Base-by-base conservation (phyloP, 2,797 vertebrate species). In the Oryzias dopingdopingensis region DNA sequence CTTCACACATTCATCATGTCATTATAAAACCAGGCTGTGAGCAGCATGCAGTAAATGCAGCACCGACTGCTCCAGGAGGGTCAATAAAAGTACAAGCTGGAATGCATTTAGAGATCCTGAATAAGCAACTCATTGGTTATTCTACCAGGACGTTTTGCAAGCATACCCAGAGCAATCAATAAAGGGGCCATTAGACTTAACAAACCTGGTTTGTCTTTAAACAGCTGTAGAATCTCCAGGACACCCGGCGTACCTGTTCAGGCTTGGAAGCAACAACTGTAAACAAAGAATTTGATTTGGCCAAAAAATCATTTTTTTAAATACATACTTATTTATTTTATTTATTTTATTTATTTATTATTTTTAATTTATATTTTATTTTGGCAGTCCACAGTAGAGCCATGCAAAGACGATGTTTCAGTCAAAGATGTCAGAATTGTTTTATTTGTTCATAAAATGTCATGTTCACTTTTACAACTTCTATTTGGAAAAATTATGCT, bases 161-260 rank as follows among this genome's bases (percentile, higher is more conserved):
- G 80, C 77, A 84, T 79, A 76, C 62, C 79, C 84, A 67, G 59
- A 50, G 74, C 82, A 86, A 90, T 92, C 90, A 86, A 92, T 92
- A 86, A 86, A 81, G 81, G 86, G 75, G 51, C 90, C 88, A 91
- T 92, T 91, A 90, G 72, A 70, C 83, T 90, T 92, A 90, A 92
- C 88, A 90, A 92, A 90, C 81, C 77, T 64, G 61, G 56, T 62
- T 77, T 48, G 56, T 86, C 81, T 72, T 82, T 86, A 86, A 90
- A 88, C 80, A 60, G 49, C 56, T 59, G 52, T 56, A 70, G 66
- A 70, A 70, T 80, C 70, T 68, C 59, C 41, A 47, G 56, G 61
- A 68, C 51, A 41, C 42, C 53, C 56, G 70, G 65, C 48, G 65
- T 48, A 74, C 70, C 71, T 74, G 56, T n/a, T 26, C 70, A 56